A percentile compares a stretch with the other conserved stretches of the same genome.
phyloP scores from a whole-genome alignment of 2,888 invertebrate genomes.

The Dicranocentrus wangi region DNA sequence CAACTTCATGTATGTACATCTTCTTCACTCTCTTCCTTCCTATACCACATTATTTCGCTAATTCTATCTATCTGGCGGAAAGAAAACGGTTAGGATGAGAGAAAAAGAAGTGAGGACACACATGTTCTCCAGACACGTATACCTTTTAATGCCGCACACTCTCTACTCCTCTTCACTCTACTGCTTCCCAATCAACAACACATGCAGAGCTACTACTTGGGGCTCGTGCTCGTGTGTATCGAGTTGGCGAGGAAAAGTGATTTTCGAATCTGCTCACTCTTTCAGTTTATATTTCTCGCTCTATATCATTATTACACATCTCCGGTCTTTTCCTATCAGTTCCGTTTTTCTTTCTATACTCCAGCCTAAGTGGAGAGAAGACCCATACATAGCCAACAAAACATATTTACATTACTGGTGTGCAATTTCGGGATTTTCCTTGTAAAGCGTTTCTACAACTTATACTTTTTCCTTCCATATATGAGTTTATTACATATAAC shows the following conservation, averaged over 20 bases:
- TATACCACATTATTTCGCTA: conserved; percentile 41
- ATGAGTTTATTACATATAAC: neutral
- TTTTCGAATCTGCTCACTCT: conserved; percentile 46
- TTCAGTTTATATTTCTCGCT: neutral
- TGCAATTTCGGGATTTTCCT: conserved; percentile 12
- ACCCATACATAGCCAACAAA: neutral
- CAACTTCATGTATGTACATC: conserved; percentile 55
- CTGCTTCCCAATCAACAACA: neutral
- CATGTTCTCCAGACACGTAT: conserved; percentile 46
- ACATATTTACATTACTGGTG: conserved; percentile 9
- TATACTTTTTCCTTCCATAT: neutral
- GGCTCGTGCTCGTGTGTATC: neutral
- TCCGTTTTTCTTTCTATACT: neutral
- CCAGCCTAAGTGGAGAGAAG: neutral
- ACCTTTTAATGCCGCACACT: conserved; percentile 7
- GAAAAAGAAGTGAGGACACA: conserved; percentile 44
- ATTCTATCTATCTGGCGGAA: conserved; percentile 38
- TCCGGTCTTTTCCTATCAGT: conserved; percentile 44
- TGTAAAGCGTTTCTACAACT: conserved; percentile 4
- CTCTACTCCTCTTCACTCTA: neutral
- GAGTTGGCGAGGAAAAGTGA: conserved; percentile 37
- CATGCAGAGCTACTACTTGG: neutral
- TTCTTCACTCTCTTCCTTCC: conserved; percentile 43
- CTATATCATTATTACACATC: conserved; percentile 55
- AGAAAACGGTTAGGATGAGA: conserved; percentile 59